These are phyloP conservation scores for Salvelinus fontinalis DNA, from an alignment of 2,113 vertebrate genomes.

Conservation along the genomic window DNA sequence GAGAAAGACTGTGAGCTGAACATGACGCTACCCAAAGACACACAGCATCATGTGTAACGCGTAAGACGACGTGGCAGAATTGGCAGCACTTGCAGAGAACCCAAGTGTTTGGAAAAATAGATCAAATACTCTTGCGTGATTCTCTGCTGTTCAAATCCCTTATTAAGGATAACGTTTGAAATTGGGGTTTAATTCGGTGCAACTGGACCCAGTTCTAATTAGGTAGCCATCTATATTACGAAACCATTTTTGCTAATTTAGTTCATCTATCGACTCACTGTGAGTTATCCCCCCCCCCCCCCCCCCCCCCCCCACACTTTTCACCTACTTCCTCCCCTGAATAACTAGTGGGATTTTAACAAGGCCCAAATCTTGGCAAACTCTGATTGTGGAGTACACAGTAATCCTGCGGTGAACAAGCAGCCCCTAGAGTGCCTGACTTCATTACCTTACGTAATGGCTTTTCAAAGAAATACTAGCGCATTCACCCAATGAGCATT, in stretches of 20 bases:
- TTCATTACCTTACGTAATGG: conserved; percentile 64
- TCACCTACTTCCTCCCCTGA: conserved; percentile 43
- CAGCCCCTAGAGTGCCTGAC: conserved; percentile 41
- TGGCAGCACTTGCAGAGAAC: not conserved
- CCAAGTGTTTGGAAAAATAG: not conserved
- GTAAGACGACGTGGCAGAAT: not conserved
- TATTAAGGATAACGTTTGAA: not conserved
- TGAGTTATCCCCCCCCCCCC: conserved; percentile 44
- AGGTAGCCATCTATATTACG: not conserved
- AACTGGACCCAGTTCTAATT: not conserved
- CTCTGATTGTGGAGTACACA: conserved; percentile 49
- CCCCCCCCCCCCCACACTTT: conserved; percentile 27
- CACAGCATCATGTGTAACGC: not conserved
- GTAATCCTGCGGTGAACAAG: conserved; percentile 28
- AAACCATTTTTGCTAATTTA: conserved; percentile 23
- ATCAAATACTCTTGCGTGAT: not conserved
- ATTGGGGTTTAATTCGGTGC: not conserved
- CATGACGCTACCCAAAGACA: conserved; percentile 8
- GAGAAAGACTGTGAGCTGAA: not conserved
- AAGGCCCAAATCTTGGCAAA: conserved; percentile 45
- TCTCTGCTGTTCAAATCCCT: not conserved
- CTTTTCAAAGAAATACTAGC: conserved; percentile 54
- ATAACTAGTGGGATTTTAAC: conserved; percentile 47
- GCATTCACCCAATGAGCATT: conserved; percentile 44
- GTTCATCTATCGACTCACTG: conserved; percentile 39